Conservation (phyloP, 2,797 vertebrate genomes). For the Danio jaintianensis region DNA sequence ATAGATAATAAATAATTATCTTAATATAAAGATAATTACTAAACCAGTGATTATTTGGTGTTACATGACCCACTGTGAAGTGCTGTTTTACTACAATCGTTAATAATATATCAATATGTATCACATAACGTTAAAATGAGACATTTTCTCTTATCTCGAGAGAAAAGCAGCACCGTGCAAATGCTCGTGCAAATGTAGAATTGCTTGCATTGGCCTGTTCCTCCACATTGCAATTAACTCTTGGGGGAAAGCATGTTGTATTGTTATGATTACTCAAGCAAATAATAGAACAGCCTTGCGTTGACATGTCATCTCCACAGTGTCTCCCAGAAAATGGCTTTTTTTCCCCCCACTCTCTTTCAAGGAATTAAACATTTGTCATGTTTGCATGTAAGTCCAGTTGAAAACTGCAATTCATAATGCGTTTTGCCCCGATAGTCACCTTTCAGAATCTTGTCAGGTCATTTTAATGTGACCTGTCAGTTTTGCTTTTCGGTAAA, state of each 20-base stretch:
- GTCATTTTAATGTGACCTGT: conserved; percentile 56
- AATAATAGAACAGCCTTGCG: conserved; percentile 82
- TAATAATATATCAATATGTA: conserved; percentile 1
- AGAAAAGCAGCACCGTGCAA: conserved; percentile 21
- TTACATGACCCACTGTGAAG: background rate
- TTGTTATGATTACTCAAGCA: conserved; percentile 83
- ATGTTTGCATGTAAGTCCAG: conserved; percentile 59
- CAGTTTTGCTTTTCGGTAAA: conserved; percentile 47
- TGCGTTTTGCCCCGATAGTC: conserved; percentile 58
- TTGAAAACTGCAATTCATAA: conserved; percentile 55
- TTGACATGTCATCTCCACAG: conserved; percentile 76
- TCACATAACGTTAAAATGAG: conserved; percentile 32
- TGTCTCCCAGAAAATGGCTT: conserved; percentile 68
- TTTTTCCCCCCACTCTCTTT: conserved; percentile 43
- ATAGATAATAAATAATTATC: background rate
- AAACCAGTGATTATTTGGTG: background rate
- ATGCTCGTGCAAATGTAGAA: conserved; percentile 60
- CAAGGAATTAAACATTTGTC: conserved; percentile 62
- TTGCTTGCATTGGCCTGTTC: conserved; percentile 55
- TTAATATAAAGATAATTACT: no score
- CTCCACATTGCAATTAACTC: conserved; percentile 70
- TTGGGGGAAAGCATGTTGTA: conserved; percentile 76
- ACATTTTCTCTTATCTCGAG: conserved; percentile 11
- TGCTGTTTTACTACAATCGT: background rate
- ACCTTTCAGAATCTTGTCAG: conserved; percentile 55